phyloP scores from a whole-genome alignment of 30 jellyfish, hydroid and myxozoan species.

The Aurelia aurita region DNA sequence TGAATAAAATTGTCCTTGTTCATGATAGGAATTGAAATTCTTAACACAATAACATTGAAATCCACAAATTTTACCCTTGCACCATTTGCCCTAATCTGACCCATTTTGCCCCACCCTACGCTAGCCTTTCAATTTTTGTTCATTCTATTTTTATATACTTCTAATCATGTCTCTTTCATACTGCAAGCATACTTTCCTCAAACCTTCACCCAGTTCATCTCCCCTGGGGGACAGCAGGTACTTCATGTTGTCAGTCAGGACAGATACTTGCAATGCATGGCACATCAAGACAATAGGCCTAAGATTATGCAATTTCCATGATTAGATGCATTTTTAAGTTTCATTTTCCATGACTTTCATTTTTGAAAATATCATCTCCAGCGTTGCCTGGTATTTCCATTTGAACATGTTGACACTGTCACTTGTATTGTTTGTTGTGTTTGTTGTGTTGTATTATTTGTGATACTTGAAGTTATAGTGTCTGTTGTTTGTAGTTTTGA shows the following conservation, averaged over 20 bases:
- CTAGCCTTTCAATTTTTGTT: too few relatives aligned
- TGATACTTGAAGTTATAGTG: constrained; percentile 45
- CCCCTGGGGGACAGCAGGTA: neutral
- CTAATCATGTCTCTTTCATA: too few relatives aligned
- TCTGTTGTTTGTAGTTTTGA: constrained; percentile 93
- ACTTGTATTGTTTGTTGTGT: constrained; percentile 59
- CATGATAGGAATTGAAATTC: too few relatives aligned
- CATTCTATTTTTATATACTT: too few relatives aligned
- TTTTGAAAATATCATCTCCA: constrained; percentile 42
- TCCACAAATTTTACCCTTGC: too few relatives aligned
- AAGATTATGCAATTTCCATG: constrained; percentile 12
- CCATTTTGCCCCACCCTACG: too few relatives aligned
- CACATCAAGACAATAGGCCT: constrained; percentile 35
- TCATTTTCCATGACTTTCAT: too few relatives aligned
- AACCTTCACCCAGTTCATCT: neutral
- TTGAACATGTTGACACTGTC: constrained; percentile 49
- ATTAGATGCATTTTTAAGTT: constrained; percentile 16
- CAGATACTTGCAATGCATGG: constrained; percentile 11
- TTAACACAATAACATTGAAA: too few relatives aligned
- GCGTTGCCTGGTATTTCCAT: constrained; percentile 52
- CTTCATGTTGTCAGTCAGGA: constrained; percentile 1
- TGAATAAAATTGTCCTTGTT: too few relatives aligned
- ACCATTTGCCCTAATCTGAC: too few relatives aligned
- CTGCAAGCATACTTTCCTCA: neutral
- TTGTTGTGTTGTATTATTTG: constrained; percentile 50